A percentile compares a stretch with the other conserved stretches of the same genome.
Evolutionary conservation across 2,888 invertebrate species (phyloP).

Genomic region (Aleiodes leptofemur): DNA sequence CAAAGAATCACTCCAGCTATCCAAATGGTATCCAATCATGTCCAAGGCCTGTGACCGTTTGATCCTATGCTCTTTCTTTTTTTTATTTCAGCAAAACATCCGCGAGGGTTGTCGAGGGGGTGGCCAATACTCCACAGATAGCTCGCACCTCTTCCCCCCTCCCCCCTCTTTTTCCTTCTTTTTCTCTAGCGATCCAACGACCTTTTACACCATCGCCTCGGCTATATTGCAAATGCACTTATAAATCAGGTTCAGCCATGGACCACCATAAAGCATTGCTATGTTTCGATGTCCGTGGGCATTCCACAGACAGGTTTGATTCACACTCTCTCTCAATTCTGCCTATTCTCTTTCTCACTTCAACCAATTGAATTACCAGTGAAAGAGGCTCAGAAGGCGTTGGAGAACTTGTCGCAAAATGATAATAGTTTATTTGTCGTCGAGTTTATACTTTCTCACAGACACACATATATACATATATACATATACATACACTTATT

Average conservation of each 20-base stretch:
- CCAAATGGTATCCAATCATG: neutral
- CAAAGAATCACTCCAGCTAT: neutral
- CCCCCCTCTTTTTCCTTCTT: no score
- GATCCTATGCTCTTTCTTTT: conserved; percentile 2
- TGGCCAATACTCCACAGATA: conserved; percentile 27
- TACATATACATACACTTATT: no score
- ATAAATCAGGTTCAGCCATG: conserved; percentile 75
- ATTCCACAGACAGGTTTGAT: conserved; percentile 75
- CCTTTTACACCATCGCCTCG: conserved; percentile 34
- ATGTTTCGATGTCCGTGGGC: conserved; percentile 75
- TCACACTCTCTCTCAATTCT: conserved; percentile 69
- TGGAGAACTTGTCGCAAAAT: conserved; percentile 74
- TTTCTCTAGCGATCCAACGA: conserved; percentile 21
- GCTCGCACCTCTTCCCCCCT: neutral
- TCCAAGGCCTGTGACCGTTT: neutral
- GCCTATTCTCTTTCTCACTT: conserved; percentile 49
- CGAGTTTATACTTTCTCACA: conserved; percentile 43
- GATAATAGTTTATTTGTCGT: conserved; percentile 76
- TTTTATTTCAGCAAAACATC: conserved; percentile 3
- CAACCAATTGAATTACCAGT: conserved; percentile 26
- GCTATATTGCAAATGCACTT: conserved; percentile 69
- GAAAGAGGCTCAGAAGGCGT: conserved; percentile 63
- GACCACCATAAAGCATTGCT: conserved; percentile 76
- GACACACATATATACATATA: neutral
- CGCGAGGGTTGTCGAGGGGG: conserved; percentile 28